Conservation (phyloP, 2,113 vertebrate genomes). For the Crotalus tigris region DNA sequence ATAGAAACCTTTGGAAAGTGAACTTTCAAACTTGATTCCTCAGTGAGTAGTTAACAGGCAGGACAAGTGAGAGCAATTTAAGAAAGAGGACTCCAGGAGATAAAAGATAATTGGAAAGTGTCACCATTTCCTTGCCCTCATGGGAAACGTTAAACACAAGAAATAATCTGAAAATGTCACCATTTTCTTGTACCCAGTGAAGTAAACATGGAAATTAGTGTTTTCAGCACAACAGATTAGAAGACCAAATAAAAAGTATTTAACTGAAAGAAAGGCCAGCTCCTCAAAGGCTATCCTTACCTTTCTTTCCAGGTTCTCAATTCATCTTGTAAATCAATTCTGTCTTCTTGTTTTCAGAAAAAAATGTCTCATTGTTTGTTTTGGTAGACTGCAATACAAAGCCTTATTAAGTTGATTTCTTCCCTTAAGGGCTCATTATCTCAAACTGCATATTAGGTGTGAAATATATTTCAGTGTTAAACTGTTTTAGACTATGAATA, state of each 20-base stretch:
- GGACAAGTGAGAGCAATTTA: slow-evolving; percentile 25
- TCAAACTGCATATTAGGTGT: neutral
- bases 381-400: neutral
- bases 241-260: neutral
- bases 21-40: slow-evolving; percentile 31
- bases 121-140: slow-evolving; percentile 9
- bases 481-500: neutral
- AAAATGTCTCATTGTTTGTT: neutral
- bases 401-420: neutral
- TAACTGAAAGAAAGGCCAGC: slow-evolving; percentile 5
- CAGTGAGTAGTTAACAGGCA: slow-evolving; percentile 16
- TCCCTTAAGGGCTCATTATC: neutral
- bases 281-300: neutral
- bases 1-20: slow-evolving; percentile 25
- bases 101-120: slow-evolving; percentile 30
- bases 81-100: slow-evolving; percentile 15
- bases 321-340: neutral
- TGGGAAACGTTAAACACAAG: neutral
- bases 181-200: neutral
- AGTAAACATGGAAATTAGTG: slow-evolving; percentile 5
- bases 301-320: neutral
- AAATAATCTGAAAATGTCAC: neutral
- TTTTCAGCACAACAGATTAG: slow-evolving; percentile 13
- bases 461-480: neutral
- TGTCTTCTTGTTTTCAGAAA: neutral